Base-by-base conservation (phyloP, 2,113 vertebrate species). In the Naja naja region DNA sequence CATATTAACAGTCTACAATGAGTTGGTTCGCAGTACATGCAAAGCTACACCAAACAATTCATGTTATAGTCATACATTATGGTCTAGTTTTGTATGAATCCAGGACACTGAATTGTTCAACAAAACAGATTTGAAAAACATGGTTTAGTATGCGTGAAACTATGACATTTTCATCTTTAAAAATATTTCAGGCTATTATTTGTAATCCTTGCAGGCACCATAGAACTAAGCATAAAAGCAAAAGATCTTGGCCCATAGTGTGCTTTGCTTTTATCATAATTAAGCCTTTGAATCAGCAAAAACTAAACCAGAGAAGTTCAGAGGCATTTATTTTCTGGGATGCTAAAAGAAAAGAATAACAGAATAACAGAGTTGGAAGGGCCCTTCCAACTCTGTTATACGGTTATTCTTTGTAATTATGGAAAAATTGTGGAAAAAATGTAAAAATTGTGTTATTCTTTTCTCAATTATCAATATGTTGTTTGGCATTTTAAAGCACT, bases 391-490 rank as follows among this genome's bases (percentile, higher is more conserved):
- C 56, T 58, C 56, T 25, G 23, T 58, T 25, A 25, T 58, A 6
- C 23, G 25, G 56, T 58, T 58, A 58, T 58, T 58, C 23, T 58
- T 58, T 58, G 56, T 58, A 58, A 58, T 58, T 58, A 27, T 58
- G 56, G 25, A 30, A 60, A 27, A 27, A 27, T 27, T 25, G 22
- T 25, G 56, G 6, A 2, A 25, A 23, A 58, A 58, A 27, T 9
- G 6, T 58, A 58, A 27, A 58, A 56, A 58, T 27, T 58, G 56
- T 58, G 23, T 58, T 58, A 58, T 58, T 58, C 23, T 58, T 96
- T 95, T 56, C 93, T 93, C 88, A 58, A 86, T 95, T 96, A 95
- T 96, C 96, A 96, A 95, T 90, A 91, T 96, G 96, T 93, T 96
- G 96, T 93, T 97, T 97, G 95, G 96, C 94, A 95, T 54, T 1